Conservation (phyloP, 2,797 vertebrate genomes). For the Acanthurus lineatus region DNA sequence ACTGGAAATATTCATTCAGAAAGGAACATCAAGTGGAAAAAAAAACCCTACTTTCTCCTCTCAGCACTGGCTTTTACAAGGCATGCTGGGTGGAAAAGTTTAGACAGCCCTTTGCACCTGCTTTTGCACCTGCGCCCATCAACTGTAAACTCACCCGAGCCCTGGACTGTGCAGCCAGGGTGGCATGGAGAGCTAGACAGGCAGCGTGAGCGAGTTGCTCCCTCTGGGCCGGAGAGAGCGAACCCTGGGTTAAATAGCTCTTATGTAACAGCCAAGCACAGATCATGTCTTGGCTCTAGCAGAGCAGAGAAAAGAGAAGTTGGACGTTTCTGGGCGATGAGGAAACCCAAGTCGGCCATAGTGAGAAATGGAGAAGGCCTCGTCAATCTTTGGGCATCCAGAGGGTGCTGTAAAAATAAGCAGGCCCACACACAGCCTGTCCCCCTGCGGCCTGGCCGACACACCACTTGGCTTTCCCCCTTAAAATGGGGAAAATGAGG, state of each 20-base stretch:
- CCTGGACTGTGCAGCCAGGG: not conserved
- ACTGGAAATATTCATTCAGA: not conserved
- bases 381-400: conserved; percentile 32
- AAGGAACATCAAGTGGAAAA: not conserved
- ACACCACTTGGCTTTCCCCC: conserved; percentile 15
- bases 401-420: conserved; percentile 42
- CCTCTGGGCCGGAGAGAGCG: conserved; percentile 15
- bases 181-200: conserved; percentile 14
- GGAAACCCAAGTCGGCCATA: conserved; percentile 46
- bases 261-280: conserved; percentile 53
- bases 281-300: conserved; percentile 48
- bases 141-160: conserved; percentile 26
- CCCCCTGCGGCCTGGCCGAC: conserved; percentile 13
- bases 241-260: conserved; percentile 36
- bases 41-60: not conserved
- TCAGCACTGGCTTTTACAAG: not conserved
- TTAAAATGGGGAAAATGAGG: not conserved
- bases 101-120: conserved; percentile 10
- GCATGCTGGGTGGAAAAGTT: not conserved
- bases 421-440: conserved; percentile 50
- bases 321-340: conserved; percentile 41
- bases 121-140: conserved; percentile 41
- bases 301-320: conserved; percentile 41
- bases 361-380: conserved; percentile 37
- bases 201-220: conserved; percentile 7